These are phyloP conservation scores for Hystrix cristata DNA, from an alignment of 2,113 vertebrate species.

Conservation along the genomic window DNA sequence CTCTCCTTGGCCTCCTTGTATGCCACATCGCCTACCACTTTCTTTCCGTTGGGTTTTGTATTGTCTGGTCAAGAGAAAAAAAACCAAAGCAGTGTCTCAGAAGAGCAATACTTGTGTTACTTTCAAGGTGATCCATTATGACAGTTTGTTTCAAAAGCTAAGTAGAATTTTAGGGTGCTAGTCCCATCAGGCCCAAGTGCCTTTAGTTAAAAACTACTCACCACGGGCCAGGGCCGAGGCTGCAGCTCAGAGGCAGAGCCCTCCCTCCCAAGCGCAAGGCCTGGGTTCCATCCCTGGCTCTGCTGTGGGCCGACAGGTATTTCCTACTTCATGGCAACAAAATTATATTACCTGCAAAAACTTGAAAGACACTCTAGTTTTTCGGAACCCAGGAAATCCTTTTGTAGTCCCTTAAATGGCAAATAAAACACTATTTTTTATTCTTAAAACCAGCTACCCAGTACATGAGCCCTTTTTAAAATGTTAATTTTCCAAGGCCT, in stretches of 20 bases:
- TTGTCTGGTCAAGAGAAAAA: constrained; percentile 89
- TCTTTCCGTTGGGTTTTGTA: constrained; percentile 93
- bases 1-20: constrained; percentile 93
- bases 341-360: constrained; percentile 47
- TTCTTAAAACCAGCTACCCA: constrained; percentile 68
- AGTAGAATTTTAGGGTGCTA: neutral
- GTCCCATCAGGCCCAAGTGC: neutral
- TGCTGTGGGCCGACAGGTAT: neutral
- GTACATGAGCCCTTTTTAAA: constrained; percentile 72
- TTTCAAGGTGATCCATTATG: neutral
- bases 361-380: constrained; percentile 25
- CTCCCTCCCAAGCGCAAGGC: neutral
- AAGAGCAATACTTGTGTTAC: neutral
- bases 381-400: constrained; percentile 57
- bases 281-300: neutral
- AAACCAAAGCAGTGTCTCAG: constrained; percentile 30
- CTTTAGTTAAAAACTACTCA: neutral
- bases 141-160: neutral
- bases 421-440: constrained; percentile 70
- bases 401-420: constrained; percentile 53
- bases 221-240: too few relatives aligned
- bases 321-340: constrained; percentile 25
- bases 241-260: neutral
- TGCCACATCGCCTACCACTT: constrained; percentile 95
- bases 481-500: constrained; percentile 77